Conservation (phyloP, 2,797 vertebrate species). For the Acanthornis magna region DNA sequence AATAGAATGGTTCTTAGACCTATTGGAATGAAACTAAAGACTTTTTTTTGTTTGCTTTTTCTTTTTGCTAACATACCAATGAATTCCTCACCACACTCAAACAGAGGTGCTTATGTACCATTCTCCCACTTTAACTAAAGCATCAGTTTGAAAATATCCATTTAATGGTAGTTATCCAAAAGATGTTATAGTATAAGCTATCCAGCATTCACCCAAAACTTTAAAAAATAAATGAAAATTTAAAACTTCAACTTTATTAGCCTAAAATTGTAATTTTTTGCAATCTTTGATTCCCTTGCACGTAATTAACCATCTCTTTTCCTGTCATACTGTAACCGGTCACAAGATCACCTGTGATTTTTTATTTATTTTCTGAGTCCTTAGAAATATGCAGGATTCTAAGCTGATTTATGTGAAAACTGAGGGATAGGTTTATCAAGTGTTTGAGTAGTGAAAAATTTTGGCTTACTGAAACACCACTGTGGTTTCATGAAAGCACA, state of each 20-base stretch:
- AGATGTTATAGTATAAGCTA: not conserved
- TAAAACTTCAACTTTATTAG: not conserved
- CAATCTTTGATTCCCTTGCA: not conserved
- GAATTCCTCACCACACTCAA: not conserved
- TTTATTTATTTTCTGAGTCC: not conserved
- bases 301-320: not conserved
- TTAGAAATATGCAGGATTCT: not conserved
- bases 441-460: not conserved
- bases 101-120: not conserved
- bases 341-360: not conserved
- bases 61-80: not conserved
- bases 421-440: not conserved
- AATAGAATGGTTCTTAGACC: not conserved
- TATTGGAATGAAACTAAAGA: not conserved
- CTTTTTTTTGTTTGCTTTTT: not conserved
- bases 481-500: not conserved
- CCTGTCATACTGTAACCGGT: not conserved
- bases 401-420: not conserved
- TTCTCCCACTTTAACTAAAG: not conserved
- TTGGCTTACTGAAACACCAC: not conserved
- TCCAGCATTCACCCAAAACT: not conserved
- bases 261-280: not conserved
- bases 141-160: not conserved
- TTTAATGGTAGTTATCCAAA: not conserved
- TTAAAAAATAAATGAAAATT: not conserved